These are phyloP conservation scores for Chironomus tepperi DNA, from an alignment of 1,140 invertebrate genomes.

Conservation along the genomic window DNA sequence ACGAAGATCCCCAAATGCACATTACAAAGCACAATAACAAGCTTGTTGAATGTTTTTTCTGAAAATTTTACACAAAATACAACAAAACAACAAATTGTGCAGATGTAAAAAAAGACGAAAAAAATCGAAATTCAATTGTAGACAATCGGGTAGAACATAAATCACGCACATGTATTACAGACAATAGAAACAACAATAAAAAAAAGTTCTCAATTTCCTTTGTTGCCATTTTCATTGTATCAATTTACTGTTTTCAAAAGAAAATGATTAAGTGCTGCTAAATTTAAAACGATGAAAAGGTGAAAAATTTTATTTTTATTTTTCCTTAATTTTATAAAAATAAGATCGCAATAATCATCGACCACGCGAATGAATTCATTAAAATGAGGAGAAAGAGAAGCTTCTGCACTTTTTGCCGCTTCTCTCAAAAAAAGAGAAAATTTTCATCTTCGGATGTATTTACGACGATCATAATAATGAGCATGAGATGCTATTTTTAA, in stretches of 20 bases:
- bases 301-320: constrained; percentile 1
- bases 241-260: background rate
- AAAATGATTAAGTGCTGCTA: constrained; percentile 4
- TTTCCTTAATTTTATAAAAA: background rate
- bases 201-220: background rate
- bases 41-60: no score
- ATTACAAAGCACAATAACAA: no score
- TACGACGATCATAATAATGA: background rate
- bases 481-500: background rate
- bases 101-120: no score
- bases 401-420: background rate
- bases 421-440: background rate
- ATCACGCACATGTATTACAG: no score
- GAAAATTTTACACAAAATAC: no score
- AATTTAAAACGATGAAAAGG: background rate
- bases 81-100: no score
- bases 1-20: no score
- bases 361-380: constrained; percentile 5
- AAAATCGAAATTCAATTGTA: no score
- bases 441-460: background rate
- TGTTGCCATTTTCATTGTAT: background rate
- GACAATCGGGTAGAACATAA: no score
- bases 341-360: background rate
- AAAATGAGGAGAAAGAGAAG: background rate
- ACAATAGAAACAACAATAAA: constrained; percentile 1